Conservation (phyloP, 2,888 invertebrate species). For the Balanococcus diminutus region DNA sequence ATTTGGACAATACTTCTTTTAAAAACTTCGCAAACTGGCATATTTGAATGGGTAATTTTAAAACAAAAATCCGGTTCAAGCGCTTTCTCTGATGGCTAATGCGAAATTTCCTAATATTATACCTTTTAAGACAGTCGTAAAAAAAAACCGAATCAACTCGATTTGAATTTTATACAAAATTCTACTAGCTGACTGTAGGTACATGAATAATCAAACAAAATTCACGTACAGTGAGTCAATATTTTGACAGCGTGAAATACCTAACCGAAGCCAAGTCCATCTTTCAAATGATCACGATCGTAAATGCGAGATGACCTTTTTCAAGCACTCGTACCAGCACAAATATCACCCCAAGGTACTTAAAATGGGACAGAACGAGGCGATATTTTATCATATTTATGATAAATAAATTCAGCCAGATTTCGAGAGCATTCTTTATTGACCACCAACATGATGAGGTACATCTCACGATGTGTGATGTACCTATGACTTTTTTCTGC, state of each 20-base stretch:
- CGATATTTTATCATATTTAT: background rate
- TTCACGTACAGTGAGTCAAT: conserved; percentile 29
- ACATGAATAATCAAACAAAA: conserved; percentile 40
- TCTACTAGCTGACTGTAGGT: background rate
- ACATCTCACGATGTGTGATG: background rate
- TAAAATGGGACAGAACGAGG: background rate
- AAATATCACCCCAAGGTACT: background rate
- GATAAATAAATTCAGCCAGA: conserved; percentile 1
- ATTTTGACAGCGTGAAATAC: conserved; percentile 12
- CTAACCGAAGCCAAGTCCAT: background rate
- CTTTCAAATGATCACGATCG: background rate
- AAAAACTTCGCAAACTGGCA: conserved; percentile 6
- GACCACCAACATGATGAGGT: background rate
- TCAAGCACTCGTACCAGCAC: background rate
- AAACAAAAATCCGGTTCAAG: conserved; percentile 36
- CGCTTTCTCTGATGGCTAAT: conserved; percentile 3
- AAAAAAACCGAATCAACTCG: background rate
- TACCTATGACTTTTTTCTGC: background rate
- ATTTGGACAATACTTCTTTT: background rate
- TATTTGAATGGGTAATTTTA: conserved; percentile 17
- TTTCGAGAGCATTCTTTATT: background rate
- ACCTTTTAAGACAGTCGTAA: background rate
- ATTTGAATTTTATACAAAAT: conserved; percentile 7
- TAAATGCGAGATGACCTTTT: background rate
- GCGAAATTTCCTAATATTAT: background rate